Evolutionary conservation across 2,888 invertebrate species (phyloP).

Genomic region (Hoplodrina blanda): DNA sequence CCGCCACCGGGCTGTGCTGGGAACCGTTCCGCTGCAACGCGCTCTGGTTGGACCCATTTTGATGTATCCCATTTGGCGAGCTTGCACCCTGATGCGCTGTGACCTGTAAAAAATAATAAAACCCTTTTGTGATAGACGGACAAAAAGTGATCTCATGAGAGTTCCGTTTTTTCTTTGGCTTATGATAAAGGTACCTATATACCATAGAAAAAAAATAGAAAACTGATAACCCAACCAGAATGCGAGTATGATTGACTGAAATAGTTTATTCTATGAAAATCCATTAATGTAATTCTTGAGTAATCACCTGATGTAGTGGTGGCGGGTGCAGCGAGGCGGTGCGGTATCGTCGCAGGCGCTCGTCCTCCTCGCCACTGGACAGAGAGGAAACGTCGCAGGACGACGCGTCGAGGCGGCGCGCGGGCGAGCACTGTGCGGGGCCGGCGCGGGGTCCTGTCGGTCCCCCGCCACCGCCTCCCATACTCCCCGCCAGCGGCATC

Average conservation of each 20-base stretch:
- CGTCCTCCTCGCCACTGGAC: constrained; percentile 89
- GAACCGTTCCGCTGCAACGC: constrained; percentile 68
- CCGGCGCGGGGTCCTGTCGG: constrained; percentile 75
- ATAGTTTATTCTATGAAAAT: neutral
- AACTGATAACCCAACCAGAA: neutral
- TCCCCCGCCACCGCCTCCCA: constrained; percentile 64
- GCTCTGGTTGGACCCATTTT: constrained; percentile 70
- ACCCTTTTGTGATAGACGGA: neutral
- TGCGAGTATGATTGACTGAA: neutral
- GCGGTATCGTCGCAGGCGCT: constrained; percentile 86
- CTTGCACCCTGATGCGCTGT: constrained; percentile 67
- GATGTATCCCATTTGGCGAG: constrained; percentile 62
- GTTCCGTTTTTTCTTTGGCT: too few species aligned
- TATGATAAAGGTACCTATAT: too few species aligned
- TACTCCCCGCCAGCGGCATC: constrained; percentile 84
- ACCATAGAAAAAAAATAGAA: too few species aligned
- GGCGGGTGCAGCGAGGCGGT: constrained; percentile 74
- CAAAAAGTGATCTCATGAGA: too few species aligned
- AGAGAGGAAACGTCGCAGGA: constrained; percentile 88
- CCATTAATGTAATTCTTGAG: neutral
- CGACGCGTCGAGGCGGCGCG: constrained; percentile 87
- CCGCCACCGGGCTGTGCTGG: constrained; percentile 48
- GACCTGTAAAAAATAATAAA: constrained; percentile 42
- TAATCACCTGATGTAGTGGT: constrained; percentile 62
- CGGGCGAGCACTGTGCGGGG: constrained; percentile 87